Conservation (phyloP, 2,113 vertebrate species). For the Upupa epops region DNA sequence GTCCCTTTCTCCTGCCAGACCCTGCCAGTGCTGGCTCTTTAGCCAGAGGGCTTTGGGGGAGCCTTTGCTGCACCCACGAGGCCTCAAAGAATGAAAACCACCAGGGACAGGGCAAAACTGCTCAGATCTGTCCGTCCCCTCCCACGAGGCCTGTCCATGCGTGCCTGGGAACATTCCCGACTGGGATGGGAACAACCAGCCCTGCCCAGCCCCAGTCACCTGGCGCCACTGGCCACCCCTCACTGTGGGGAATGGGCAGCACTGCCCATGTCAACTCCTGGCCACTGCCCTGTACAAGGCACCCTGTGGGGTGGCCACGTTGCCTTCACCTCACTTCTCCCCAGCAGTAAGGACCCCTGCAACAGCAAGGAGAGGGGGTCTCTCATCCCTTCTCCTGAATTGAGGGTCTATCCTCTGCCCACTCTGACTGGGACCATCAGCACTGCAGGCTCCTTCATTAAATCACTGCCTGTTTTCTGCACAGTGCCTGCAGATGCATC, state of each 20-base stretch:
- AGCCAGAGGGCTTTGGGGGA: background rate
- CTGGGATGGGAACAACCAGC: background rate
- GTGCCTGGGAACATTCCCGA: background rate
- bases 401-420: background rate
- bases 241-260: fast-evolving
- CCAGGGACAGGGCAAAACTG: background rate
- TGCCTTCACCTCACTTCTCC: background rate
- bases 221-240: background rate
- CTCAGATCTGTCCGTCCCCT: background rate
- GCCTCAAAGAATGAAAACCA: background rate
- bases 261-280: background rate
- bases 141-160: background rate
- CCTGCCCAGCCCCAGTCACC: background rate
- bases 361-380: background rate
- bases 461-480: background rate
- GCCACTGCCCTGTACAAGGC: background rate
- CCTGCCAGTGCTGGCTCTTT: background rate
- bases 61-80: fast-evolving
- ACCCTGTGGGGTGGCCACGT: background rate
- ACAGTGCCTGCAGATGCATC: background rate
- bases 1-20: background rate
- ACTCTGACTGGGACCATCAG: background rate
- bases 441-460: background rate
- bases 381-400: background rate
- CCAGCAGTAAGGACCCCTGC: background rate